Base-by-base conservation (phyloP, 2,888 invertebrate species). In the Patella pellucida region DNA sequence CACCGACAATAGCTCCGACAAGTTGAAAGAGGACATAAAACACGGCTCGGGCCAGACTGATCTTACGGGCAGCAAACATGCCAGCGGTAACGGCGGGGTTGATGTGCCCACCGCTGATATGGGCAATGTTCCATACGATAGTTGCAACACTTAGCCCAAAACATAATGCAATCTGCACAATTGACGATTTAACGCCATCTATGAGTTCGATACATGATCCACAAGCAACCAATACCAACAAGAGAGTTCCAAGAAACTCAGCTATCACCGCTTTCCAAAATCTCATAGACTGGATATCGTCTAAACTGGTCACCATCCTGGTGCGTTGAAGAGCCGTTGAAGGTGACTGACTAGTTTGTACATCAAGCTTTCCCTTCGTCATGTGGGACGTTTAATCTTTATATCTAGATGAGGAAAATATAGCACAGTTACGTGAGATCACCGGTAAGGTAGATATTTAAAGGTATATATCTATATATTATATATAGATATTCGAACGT, bases 11-110 rank as follows among this genome's bases (percentile, higher is more conserved):
- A 23, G 95, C 96, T 27, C 97, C 98, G 69, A 97, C 96, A 90
- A 96, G 96, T 92, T 97, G 97, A 78, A 97, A 96, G 9, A 96
- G 94, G 79, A 97, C 93, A 92, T 96, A 96, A 91, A 97, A 94
- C 72, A 94, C 92, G 0, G 95, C 95, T 72, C 97, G 93, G 79
- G 97, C 93, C 69, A 95, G 94, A 19, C 96, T 95, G 85, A 97
- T 95, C 87, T 94, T 94, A 81, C 96, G 93, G 71, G 96, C 95
- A 83, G 96, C 93, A 85, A 95, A 94, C 92, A 96, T 93, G 74
- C 97, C 96, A 79, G 95, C 70, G 5, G 97, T 97, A 68, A 98
- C 96, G 0, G 97, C 97, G 1, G 97, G 97, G 93, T 98, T 98
- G 79, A 97, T 93, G 91, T 97, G 97, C 14, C 96, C 96, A 0